These are phyloP conservation scores for Nemurella pictetii DNA, from an alignment of 2,888 invertebrate genomes.

Conservation along the genomic window DNA sequence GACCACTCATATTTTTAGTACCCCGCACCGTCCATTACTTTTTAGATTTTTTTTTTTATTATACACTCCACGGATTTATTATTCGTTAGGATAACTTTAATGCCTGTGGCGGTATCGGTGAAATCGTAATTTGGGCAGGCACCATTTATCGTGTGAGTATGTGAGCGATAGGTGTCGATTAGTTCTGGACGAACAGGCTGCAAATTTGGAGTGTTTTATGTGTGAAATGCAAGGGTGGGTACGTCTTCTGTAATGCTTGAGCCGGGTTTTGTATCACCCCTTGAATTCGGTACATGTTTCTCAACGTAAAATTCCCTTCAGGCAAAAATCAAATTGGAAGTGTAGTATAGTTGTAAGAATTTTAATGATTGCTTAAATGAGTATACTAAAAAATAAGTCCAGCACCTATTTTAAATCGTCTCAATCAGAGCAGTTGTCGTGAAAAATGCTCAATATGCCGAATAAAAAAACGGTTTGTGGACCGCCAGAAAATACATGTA, in stretches of 20 bases:
- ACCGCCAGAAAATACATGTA: too few relatives aligned
- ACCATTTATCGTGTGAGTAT: background rate
- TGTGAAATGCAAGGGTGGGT: background rate
- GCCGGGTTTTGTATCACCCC: too few relatives aligned
- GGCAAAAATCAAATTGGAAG: too few relatives aligned
- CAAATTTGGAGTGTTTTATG: background rate
- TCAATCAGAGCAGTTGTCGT: too few relatives aligned
- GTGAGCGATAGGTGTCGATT: background rate
- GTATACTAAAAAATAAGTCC: too few relatives aligned
- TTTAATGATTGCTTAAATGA: too few relatives aligned
- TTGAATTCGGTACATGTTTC: too few relatives aligned
- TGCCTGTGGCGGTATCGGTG: background rate
- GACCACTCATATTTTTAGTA: slow-evolving; percentile 9
- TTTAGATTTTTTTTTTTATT: background rate
- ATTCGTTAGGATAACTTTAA: background rate
- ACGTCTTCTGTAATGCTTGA: too few relatives aligned
- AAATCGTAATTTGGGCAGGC: background rate
- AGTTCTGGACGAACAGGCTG: background rate
- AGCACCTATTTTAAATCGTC: too few relatives aligned
- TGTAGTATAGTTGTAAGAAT: too few relatives aligned
- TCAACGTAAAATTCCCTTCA: background rate
- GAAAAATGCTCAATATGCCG: too few relatives aligned
- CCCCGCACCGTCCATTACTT: background rate
- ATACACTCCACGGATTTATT: background rate
- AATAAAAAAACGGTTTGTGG: too few relatives aligned